phyloP scores from a whole-genome alignment of 2,113 vertebrate genomes.

The Thoracochromis brauschi region DNA sequence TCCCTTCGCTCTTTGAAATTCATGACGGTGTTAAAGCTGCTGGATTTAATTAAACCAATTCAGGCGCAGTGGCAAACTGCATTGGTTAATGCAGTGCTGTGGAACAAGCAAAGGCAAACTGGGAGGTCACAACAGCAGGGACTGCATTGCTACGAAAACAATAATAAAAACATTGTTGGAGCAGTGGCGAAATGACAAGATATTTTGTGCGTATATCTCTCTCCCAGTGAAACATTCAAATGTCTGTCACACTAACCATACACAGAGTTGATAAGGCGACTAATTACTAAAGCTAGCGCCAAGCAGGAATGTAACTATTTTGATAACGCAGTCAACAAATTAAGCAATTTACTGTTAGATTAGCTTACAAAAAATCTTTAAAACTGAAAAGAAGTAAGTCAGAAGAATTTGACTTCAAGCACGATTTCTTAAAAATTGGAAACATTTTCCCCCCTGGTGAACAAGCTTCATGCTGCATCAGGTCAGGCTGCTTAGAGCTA shows the following conservation, averaged over 20 bases:
- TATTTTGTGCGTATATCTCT: not conserved
- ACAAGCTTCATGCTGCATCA: not conserved
- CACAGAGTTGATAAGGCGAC: not conserved
- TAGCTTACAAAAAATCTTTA: not conserved
- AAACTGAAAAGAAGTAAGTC: not conserved
- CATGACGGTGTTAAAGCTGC: constrained; percentile 52
- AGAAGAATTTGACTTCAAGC: not conserved
- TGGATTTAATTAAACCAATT: constrained; percentile 68
- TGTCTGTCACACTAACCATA: not conserved
- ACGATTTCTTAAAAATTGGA: not conserved
- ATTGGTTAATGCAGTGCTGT: constrained; percentile 44
- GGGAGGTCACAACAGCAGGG: constrained; percentile 36
- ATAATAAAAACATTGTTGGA: constrained; percentile 44
- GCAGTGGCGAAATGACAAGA: not conserved
- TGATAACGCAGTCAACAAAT: not conserved
- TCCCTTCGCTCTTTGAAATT: constrained; percentile 58
- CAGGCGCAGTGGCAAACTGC: constrained; percentile 44
- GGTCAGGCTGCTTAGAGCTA: not conserved
- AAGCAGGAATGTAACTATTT: not conserved
- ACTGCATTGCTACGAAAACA: constrained; percentile 1
- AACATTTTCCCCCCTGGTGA: not conserved
- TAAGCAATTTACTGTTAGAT: not conserved
- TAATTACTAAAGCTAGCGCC: not conserved
- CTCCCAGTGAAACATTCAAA: not conserved
- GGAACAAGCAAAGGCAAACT: constrained; percentile 43